Percentiles rank a stretch among this genome's conserved stretches.
Evolutionary conservation across 2,797 vertebrate species (phyloP).

Genomic region (Halcyon smyrnensis): DNA sequence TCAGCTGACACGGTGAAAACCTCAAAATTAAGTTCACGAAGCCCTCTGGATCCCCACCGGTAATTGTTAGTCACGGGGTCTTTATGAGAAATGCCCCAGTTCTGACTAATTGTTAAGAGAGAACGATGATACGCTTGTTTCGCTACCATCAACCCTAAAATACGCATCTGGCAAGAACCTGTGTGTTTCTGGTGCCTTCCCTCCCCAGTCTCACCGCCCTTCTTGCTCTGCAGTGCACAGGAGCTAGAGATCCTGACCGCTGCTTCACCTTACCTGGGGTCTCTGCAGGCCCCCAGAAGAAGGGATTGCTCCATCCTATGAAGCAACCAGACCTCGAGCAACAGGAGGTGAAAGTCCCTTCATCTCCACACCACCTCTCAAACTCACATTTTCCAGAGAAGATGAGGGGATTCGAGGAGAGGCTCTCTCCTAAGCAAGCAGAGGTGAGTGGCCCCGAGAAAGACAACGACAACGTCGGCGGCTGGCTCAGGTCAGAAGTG

Average conservation of each 20-base stretch:
- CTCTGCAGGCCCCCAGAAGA: background rate
- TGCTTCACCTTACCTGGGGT: background rate
- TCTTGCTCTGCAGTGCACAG: accelerated
- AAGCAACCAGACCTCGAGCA: background rate
- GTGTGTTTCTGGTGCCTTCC: background rate
- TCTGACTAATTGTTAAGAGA: background rate
- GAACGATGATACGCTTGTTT: background rate
- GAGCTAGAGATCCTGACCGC: background rate
- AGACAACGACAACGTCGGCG: accelerated
- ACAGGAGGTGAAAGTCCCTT: background rate
- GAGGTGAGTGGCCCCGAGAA: background rate
- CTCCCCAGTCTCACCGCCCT: background rate
- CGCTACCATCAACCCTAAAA: background rate
- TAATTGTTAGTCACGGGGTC: background rate
- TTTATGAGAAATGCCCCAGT: background rate
- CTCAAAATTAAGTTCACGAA: background rate
- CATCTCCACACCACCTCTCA: accelerated
- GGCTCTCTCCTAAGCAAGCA: background rate
- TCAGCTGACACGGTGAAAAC: background rate
- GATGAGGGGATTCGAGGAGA: background rate
- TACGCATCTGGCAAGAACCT: background rate
- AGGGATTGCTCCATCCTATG: background rate
- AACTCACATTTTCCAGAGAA: background rate
- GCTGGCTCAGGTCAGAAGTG: background rate
- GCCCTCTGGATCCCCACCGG: background rate